These are phyloP conservation scores for Tenodera sinensis DNA, from an alignment of 2,888 invertebrate species.

Conservation along the genomic window DNA sequence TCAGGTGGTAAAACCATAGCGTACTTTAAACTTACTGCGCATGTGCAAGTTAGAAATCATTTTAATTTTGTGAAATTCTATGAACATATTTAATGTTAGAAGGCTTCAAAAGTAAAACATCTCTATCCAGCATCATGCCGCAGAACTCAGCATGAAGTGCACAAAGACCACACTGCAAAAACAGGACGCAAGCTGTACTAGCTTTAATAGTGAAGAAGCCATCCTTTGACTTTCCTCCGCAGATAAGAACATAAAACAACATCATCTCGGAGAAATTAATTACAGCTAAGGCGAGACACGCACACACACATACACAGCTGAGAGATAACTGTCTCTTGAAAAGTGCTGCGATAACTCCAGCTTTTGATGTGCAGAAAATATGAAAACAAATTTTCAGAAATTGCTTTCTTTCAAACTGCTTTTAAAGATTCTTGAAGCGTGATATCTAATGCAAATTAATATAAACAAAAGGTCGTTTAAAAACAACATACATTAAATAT, in stretches of 20 bases:
- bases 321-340: background rate
- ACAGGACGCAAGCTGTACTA: background rate
- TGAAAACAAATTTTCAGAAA: background rate
- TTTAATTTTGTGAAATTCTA: no score
- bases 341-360: background rate
- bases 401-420: background rate
- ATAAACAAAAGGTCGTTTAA: no score
- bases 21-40: no score
- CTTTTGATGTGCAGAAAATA: background rate
- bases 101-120: background rate
- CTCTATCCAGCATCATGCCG: background rate
- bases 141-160: background rate
- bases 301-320: background rate
- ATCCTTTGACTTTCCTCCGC: background rate
- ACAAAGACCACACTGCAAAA: background rate
- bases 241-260: background rate
- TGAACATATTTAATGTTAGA: no score
- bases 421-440: no score
- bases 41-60: no score
- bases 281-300: background rate
- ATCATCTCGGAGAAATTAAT: background rate
- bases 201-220: background rate
- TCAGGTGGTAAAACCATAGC: no score
- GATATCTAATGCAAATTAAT: no score
- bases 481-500: no score